Conservation (phyloP, 1,140 invertebrate genomes). For the Metaphire vulgaris region DNA sequence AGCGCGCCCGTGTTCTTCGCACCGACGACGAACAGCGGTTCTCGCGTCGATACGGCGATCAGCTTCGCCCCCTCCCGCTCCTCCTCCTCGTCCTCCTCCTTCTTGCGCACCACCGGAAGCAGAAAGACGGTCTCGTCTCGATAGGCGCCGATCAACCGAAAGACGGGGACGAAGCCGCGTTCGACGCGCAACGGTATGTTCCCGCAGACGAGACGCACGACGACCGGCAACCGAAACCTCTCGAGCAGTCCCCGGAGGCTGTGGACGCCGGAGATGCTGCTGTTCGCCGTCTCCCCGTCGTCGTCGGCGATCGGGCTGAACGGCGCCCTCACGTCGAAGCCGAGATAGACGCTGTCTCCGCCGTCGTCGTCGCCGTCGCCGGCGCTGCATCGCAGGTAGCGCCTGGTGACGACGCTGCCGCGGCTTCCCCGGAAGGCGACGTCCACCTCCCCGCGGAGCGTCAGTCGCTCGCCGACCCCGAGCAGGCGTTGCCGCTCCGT, state of each 20-base stretch:
- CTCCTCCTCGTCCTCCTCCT: no score
- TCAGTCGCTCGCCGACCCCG: conserved; percentile 71
- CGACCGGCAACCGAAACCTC: conserved; percentile 75
- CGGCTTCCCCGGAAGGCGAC: conserved; percentile 45
- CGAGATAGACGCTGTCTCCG: conserved; percentile 73
- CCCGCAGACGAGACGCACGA: conserved; percentile 80
- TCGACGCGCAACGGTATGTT: conserved; percentile 66
- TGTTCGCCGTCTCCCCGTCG: no score
- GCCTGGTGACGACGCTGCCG: conserved; percentile 37
- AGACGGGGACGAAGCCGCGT: conserved; percentile 58
- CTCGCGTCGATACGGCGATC: conserved; percentile 73
- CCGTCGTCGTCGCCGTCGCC: no score
- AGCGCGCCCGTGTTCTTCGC: conserved; percentile 76
- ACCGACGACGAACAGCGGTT: conserved; percentile 73
- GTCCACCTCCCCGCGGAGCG: conserved; percentile 64
- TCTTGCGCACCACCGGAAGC: conserved; percentile 61
- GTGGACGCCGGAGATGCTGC: conserved; percentile 87
- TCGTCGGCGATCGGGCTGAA: conserved; percentile 83
- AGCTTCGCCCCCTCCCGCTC: conserved; percentile 65
- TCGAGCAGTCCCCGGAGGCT: conserved; percentile 69
- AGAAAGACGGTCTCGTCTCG: conserved; percentile 67
- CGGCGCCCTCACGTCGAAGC: conserved; percentile 75
- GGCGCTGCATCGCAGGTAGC: conserved; percentile 77
- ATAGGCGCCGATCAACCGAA: conserved; percentile 71
- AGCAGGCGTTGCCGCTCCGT: conserved; percentile 65